phyloP scores from a whole-genome alignment of 2,888 invertebrate species.

The Habroteleia sp. region DNA sequence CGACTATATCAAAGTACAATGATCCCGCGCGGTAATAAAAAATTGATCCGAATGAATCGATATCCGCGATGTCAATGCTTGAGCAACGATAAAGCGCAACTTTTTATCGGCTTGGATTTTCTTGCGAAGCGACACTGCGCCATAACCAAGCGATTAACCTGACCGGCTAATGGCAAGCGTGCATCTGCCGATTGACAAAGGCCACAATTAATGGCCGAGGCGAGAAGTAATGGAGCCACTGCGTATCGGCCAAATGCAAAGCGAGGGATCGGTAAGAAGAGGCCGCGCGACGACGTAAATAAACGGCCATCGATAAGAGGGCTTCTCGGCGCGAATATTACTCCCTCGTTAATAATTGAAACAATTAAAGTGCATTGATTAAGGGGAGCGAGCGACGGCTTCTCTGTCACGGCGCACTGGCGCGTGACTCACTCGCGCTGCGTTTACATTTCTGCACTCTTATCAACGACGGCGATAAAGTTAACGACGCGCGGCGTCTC shows the following conservation, averaged over 20 bases:
- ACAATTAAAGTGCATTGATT: conserved; percentile 79
- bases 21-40: conserved; percentile 27
- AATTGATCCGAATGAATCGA: conserved; percentile 34
- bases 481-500: conserved; percentile 27
- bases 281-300: conserved; percentile 71
- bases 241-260: conserved; percentile 37
- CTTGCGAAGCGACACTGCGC: too few species aligned
- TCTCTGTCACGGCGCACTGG: conserved; percentile 46
- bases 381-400: conserved; percentile 64
- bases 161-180: too few species aligned
- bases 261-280: conserved; percentile 13
- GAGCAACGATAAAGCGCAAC: neutral
- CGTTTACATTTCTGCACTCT: conserved; percentile 66
- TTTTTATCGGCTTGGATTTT: neutral
- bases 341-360: conserved; percentile 78
- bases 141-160: too few species aligned
- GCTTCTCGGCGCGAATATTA: conserved; percentile 68
- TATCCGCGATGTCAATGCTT: conserved; percentile 11
- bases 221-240: conserved; percentile 56
- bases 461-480: conserved; percentile 49
- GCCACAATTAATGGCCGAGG: conserved; percentile 60
- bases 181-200: conserved; percentile 65
- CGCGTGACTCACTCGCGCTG: conserved; percentile 56
- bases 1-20: conserved; percentile 24
- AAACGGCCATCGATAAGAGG: conserved; percentile 76